These are phyloP conservation scores for Rhopalosiphum maidis DNA, from an alignment of 1,140 invertebrate genomes.

Conservation along the genomic window DNA sequence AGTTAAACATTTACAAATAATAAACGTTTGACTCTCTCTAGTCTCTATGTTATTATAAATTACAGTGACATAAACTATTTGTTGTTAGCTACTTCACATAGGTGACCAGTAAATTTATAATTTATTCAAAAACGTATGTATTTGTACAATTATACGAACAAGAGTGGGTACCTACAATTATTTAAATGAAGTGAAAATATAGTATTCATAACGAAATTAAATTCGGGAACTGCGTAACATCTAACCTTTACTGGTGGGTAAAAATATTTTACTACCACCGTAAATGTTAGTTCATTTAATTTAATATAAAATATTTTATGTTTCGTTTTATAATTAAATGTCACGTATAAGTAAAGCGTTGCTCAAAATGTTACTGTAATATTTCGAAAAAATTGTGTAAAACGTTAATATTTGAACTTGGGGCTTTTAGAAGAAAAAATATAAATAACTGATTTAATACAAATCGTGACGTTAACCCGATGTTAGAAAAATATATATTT, in stretches of 20 bases:
- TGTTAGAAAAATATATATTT: conserved; percentile 31
- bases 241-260: conserved; percentile 19
- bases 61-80: background rate
- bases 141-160: background rate
- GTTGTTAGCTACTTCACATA: background rate
- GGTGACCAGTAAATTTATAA: conserved; percentile 22
- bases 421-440: background rate
- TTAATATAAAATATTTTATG: conserved; percentile 31
- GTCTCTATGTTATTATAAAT: background rate
- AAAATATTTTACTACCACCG: conserved; percentile 39
- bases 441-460: conserved; percentile 31
- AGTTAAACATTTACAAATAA: conserved; percentile 30
- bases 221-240: conserved; percentile 16
- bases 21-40: background rate
- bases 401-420: conserved; percentile 18
- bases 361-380: background rate
- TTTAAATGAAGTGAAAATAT: conserved; percentile 42
- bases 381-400: background rate
- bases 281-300: conserved; percentile 37
- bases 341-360: conserved; percentile 26
- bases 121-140: conserved; percentile 2
- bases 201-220: conserved; percentile 28
- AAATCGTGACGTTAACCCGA: conserved; percentile 15
- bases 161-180: conserved; percentile 10
- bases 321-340: conserved; percentile 39